Evolutionary conservation across 1,140 invertebrate genomes (phyloP), one percentile per base, ranked within the genome.

Genomic region (Bombus impatiens): DNA sequence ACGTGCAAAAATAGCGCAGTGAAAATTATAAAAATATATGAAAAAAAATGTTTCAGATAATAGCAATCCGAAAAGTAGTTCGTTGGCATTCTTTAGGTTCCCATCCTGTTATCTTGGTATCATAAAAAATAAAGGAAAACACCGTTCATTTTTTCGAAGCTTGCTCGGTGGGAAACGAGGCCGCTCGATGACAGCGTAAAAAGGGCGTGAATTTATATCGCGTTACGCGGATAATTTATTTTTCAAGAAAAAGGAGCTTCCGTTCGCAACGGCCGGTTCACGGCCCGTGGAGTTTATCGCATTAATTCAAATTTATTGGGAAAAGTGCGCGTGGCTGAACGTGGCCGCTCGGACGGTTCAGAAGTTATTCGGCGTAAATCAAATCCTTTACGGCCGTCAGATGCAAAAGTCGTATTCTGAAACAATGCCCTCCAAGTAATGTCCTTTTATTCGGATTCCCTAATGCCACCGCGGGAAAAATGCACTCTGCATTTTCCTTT

Each of bases 291-390:
- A 74, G 78, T 85, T 80, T 72, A 85, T 80, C 77, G 57, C 40
- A 37, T 81, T 72, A 81, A 85, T 72, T 81, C 57, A 67, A 85
- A 85, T 85, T 85, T 85, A 85, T 85, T 28, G 84, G 78, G 53
- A 8, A 62, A 74, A 85, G 57, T 74, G 67, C 37, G 62, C 32
- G 40, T 35, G 37, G 76, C 10, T 32, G 59, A 77, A 67, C 65
- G 68, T 40, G 53, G 35, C 53, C 3, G 37, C 35, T 78, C 76
- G 76, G 40, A 80, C 68, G 40, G 62, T 78, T 80, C 53, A 78
- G 78, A 79, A 85, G 84, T 85, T 85, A 74, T 85, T 85, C 53
- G 42, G 59, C 68, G 65, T 85, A 67, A 87, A 78, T 87, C 47
- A 88, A 86, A 86, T 87, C 65, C 59, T 78, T 53, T 78, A 65